phyloP scores from a whole-genome alignment of 1,140 invertebrate genomes.

The Micrasema minimum region DNA sequence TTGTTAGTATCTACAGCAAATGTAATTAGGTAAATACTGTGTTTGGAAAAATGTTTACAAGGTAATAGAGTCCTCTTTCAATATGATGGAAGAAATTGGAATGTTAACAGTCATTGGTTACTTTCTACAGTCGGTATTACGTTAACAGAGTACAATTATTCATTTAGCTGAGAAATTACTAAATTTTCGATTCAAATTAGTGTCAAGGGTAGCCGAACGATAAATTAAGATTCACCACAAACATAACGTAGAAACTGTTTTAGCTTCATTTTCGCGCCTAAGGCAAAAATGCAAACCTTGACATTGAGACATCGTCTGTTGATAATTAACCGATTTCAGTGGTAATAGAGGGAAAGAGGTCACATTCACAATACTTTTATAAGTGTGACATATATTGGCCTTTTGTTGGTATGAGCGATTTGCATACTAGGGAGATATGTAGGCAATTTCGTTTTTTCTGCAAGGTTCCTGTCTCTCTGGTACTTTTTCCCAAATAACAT shows the following conservation, averaged over 20 bases:
- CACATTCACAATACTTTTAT: slow-evolving; percentile 14
- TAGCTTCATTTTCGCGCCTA: slow-evolving; percentile 9
- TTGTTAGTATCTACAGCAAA: too few species aligned
- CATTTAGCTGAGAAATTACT: background rate
- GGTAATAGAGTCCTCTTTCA: background rate
- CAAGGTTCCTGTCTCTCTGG: slow-evolving; percentile 16
- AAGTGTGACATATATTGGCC: slow-evolving; percentile 25
- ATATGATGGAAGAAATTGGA: background rate
- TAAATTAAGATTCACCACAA: slow-evolving; percentile 21
- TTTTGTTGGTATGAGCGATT: slow-evolving; percentile 10
- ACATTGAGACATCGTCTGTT: slow-evolving; percentile 17
- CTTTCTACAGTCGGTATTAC: background rate
- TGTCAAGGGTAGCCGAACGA: slow-evolving; percentile 15
- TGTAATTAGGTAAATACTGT: too few species aligned
- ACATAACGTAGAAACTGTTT: background rate
- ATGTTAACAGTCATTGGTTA: background rate
- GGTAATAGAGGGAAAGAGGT: slow-evolving; percentile 13
- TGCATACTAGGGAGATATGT: slow-evolving; percentile 27
- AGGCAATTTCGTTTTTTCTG: slow-evolving; percentile 6
- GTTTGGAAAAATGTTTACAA: too few species aligned
- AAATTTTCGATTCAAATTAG: slow-evolving; percentile 2
- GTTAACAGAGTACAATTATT: background rate
- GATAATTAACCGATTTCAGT: slow-evolving; percentile 28
- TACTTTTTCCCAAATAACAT: background rate
- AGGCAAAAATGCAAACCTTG: slow-evolving; percentile 31